These are phyloP conservation scores for Myotis lucifugus DNA, from an alignment of 2,113 vertebrate genomes.

Conservation along the genomic window DNA sequence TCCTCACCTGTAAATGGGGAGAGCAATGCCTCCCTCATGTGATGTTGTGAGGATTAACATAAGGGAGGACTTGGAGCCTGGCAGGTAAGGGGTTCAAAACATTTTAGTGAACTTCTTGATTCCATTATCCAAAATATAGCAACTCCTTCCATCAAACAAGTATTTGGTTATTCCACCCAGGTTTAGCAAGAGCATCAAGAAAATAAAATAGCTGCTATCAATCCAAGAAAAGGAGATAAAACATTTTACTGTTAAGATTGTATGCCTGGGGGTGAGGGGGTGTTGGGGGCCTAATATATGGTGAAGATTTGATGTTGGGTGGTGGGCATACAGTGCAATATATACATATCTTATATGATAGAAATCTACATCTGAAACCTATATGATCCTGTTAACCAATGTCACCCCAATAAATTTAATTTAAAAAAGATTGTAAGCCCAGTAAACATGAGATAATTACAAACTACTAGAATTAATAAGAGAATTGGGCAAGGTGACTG, in stretches of 20 bases:
- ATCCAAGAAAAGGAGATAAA: not conserved
- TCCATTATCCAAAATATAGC: not conserved
- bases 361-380: not conserved
- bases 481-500: not conserved
- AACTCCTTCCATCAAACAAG: not conserved
- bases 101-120: not conserved
- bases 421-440: not conserved
- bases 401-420: not conserved
- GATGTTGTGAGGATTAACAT: not conserved
- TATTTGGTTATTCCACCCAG: not conserved
- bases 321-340: not conserved
- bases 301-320: not conserved
- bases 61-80: not conserved
- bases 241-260: not conserved
- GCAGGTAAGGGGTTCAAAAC: not conserved
- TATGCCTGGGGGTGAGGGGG: not conserved
- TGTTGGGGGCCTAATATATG: not conserved
- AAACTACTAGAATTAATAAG: not conserved
- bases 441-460: not conserved
- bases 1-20: not conserved
- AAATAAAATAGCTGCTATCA: not conserved
- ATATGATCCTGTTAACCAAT: not conserved
- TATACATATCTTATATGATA: not conserved
- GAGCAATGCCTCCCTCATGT: not conserved
- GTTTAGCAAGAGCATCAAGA: constrained; percentile 9